These are phyloP conservation scores for Andrena hattorfiana DNA, from an alignment of 2,888 invertebrate genomes.

Conservation along the genomic window DNA sequence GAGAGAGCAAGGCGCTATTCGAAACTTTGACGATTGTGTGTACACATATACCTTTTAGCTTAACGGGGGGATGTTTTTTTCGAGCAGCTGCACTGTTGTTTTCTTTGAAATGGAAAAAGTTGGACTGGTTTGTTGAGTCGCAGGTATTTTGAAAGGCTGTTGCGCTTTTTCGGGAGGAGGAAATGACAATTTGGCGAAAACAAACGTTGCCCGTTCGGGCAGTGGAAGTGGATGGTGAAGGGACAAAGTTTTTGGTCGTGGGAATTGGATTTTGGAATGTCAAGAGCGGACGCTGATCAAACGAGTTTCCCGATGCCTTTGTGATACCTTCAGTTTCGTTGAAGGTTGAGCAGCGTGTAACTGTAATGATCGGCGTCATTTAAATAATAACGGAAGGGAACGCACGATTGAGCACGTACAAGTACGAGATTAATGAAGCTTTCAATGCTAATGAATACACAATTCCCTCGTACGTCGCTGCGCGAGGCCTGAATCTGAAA, in stretches of 20 bases:
- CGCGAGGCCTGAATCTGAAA: constrained; percentile 17
- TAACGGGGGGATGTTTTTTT: neutral
- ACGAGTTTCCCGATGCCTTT: neutral
- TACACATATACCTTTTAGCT: neutral
- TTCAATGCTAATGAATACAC: constrained; percentile 40
- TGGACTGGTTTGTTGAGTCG: neutral
- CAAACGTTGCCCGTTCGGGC: neutral
- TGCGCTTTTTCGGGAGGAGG: neutral
- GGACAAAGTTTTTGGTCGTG: neutral
- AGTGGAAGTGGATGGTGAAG: neutral
- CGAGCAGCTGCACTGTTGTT: neutral
- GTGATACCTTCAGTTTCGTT: constrained; percentile 9
- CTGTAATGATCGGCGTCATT: constrained; percentile 25
- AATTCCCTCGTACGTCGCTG: constrained; percentile 19
- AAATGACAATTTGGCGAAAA: neutral
- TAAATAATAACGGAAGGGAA: constrained; percentile 35
- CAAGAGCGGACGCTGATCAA: constrained; percentile 9
- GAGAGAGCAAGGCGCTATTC: neutral
- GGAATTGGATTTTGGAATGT: constrained; percentile 9
- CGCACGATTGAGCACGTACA: constrained; percentile 31
- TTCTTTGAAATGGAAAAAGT: neutral
- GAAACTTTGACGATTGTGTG: neutral
- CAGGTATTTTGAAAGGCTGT: neutral
- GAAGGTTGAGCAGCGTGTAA: constrained; percentile 1
- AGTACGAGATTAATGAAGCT: constrained; percentile 38